Evolutionary conservation across 1,140 invertebrate genomes (phyloP).

Genomic region (Stenopsyche tienmushanensis): DNA sequence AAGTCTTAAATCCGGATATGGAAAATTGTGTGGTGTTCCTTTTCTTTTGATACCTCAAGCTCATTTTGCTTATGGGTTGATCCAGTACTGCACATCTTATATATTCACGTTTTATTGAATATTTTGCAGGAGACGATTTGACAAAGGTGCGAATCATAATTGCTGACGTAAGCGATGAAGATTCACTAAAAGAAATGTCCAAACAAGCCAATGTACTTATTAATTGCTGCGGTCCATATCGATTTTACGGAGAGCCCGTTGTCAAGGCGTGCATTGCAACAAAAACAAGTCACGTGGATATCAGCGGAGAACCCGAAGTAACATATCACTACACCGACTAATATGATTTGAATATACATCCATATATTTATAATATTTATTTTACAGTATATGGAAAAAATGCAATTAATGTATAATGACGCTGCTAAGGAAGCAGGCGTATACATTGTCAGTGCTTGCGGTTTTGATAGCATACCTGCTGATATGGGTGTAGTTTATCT

Average conservation of each 20-base stretch:
- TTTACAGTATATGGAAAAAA: slow-evolving; percentile 77
- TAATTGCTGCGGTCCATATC: slow-evolving; percentile 89
- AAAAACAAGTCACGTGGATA: slow-evolving; percentile 85
- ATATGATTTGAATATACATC: background rate
- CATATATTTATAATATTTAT: slow-evolving; percentile 38
- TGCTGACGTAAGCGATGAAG: slow-evolving; percentile 74
- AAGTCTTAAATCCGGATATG: too few species aligned
- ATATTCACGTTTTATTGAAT: too few species aligned
- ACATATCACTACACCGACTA: background rate
- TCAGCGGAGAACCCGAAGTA: slow-evolving; percentile 84
- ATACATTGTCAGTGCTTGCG: slow-evolving; percentile 87
- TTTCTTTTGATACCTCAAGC: too few species aligned
- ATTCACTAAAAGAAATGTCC: slow-evolving; percentile 76
- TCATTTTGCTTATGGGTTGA: too few species aligned
- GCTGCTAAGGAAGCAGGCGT: slow-evolving; percentile 74
- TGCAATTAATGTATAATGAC: slow-evolving; percentile 79
- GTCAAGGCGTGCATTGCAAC: slow-evolving; percentile 83
- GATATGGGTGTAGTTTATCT: slow-evolving; percentile 81
- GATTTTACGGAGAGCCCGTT: slow-evolving; percentile 89
- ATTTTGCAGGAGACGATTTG: slow-evolving; percentile 64
- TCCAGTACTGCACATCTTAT: too few species aligned
- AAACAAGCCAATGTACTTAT: slow-evolving; percentile 70
- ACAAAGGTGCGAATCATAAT: slow-evolving; percentile 67
- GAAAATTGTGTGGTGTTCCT: too few species aligned
- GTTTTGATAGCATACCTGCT: slow-evolving; percentile 85